These are phyloP conservation scores for western clawed frog (Xenopus tropicalis) DNA, from an alignment of 2,113 vertebrate species.

Conservation along the genomic window UCB_Xtro_10.0 CM004443.2:28436501-28437000, in stretches of 20 bases:
- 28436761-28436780: conserved; percentile 44
- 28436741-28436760: conserved; percentile 63
- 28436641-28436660: conserved; percentile 99
- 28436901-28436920: too few relatives aligned
- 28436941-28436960: too few relatives aligned
- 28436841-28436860: too few relatives aligned
- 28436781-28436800: too few relatives aligned
- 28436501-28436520: neutral
- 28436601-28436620: conserved; percentile 98
- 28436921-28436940: too few relatives aligned
- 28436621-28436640: conserved; percentile 99
- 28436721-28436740: conserved; percentile 72
- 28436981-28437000: too few relatives aligned
- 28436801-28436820: too few relatives aligned
- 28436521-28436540: conserved; percentile 44
- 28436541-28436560: conserved; percentile 62
- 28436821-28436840: too few relatives aligned
- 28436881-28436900: too few relatives aligned
- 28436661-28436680: conserved; percentile 99
- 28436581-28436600: conserved; percentile 98
- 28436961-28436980: too few relatives aligned
- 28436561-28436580: conserved; percentile 80
- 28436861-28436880: too few relatives aligned
- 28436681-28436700: conserved; percentile 99
- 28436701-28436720: conserved; percentile 95